phyloP scores from a whole-genome alignment of 1,140 invertebrate species.

The Medauroidea extradentata region DNA sequence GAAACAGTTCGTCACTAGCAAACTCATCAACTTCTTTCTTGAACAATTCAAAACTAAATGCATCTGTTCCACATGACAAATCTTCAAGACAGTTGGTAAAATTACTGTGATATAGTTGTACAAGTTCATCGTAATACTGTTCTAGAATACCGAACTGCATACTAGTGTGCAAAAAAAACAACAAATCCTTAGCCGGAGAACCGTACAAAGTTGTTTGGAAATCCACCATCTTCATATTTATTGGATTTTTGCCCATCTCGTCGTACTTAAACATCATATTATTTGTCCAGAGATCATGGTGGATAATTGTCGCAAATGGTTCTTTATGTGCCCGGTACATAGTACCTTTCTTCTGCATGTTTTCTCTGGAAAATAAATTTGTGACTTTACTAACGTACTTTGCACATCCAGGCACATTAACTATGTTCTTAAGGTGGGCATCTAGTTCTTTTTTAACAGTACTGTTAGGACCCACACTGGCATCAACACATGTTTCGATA shows the following conservation, averaged over 20 bases:
- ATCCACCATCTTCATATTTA: constrained; percentile 10
- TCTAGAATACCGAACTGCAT: background rate
- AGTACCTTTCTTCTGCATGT: background rate
- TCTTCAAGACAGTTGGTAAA: background rate
- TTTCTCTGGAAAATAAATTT: background rate
- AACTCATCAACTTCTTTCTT: background rate
- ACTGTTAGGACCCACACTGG: background rate
- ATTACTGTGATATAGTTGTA: background rate
- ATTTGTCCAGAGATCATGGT: constrained; percentile 12
- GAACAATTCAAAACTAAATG: background rate
- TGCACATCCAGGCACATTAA: background rate
- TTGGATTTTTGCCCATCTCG: background rate
- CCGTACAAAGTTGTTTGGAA: constrained; percentile 4
- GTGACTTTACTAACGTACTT: background rate
- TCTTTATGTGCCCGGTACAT: background rate
- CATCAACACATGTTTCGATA: background rate
- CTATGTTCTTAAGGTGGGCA: background rate
- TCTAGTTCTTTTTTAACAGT: background rate
- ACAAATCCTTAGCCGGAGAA: constrained; percentile 9
- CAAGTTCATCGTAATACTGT: background rate
- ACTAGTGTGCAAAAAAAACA: constrained; percentile 8
- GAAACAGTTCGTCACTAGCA: background rate
- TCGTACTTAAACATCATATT: constrained; percentile 11
- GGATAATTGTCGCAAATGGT: constrained; percentile 12
- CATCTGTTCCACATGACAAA: background rate